These are phyloP conservation scores for Tauraco hartlaubi DNA, from an alignment of 2,797 vertebrate species.

Conservation along the genomic window DNA sequence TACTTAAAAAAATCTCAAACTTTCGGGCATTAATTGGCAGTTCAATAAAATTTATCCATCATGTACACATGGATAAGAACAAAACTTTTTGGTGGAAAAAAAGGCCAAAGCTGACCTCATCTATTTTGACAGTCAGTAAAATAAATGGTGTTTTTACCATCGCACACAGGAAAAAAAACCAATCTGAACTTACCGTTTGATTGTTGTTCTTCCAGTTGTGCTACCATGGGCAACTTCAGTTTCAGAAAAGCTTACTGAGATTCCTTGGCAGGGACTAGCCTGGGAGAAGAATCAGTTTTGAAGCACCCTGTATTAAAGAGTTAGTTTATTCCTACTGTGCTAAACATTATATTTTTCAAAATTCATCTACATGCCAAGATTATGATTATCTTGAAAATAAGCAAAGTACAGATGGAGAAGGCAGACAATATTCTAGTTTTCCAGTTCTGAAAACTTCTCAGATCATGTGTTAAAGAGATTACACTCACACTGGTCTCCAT, in stretches of 20 bases:
- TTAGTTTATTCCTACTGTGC: neutral
- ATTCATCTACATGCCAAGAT: neutral
- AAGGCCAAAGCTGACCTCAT: neutral
- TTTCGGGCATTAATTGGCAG: neutral
- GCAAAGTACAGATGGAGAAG: neutral
- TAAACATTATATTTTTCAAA: neutral
- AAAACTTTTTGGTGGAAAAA: neutral
- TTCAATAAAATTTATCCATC: neutral
- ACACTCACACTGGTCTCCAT: neutral
- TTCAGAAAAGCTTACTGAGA: neutral
- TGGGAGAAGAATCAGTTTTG: neutral
- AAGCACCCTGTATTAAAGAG: neutral
- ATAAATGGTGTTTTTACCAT: neutral
- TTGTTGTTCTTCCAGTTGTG: neutral
- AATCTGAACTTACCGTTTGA: neutral
- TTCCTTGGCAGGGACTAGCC: neutral
- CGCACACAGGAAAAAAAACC: neutral
- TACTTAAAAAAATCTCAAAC: neutral
- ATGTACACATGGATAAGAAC: neutral
- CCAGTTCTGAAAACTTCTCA: neutral
- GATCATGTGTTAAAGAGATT: neutral
- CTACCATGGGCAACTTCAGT: neutral
- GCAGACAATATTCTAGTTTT: neutral
- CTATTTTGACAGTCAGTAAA: neutral
- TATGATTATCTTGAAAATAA: neutral